Evolutionary conservation across 2,797 vertebrate species (phyloP).

Genomic region (Poecile montanus): DNA sequence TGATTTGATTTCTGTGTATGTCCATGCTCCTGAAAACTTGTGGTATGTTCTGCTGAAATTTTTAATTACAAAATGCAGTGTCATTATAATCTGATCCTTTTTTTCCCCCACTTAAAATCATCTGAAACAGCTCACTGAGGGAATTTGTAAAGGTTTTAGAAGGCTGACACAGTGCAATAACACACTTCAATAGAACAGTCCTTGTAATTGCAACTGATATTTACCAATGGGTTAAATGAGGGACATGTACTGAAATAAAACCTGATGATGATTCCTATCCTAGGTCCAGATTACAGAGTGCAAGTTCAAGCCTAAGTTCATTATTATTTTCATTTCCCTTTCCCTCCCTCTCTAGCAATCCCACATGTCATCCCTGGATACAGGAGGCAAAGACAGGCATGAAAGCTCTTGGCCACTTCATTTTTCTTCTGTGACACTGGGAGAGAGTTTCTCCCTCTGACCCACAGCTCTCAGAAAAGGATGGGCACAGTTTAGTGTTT

Average conservation of each 20-base stretch:
- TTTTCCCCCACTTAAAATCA: not conserved
- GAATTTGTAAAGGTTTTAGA: not conserved
- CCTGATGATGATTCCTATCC: not conserved
- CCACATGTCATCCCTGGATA: not conserved
- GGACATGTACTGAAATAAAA: not conserved
- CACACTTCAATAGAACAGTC: not conserved
- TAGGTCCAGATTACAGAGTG: not conserved
- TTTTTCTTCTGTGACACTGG: not conserved
- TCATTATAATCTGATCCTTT: not conserved
- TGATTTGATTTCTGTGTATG: not conserved
- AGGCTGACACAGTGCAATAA: not conserved
- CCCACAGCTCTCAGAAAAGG: not conserved
- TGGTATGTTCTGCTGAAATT: not conserved
- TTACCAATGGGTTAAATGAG: not conserved
- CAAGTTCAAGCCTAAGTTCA: not conserved
- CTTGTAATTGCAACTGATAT: not conserved
- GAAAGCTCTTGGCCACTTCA: not conserved
- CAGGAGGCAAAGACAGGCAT: not conserved
- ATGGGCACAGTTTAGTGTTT: not conserved
- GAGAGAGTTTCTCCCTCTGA: not conserved
- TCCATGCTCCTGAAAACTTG: not conserved
- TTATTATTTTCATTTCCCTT: not conserved
- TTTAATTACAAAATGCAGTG: not conserved
- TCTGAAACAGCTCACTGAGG: not conserved
- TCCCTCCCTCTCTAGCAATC: not conserved